phyloP scores from a whole-genome alignment of 2,113 vertebrate genomes.

The Phylloscopus trochiloides region DNA sequence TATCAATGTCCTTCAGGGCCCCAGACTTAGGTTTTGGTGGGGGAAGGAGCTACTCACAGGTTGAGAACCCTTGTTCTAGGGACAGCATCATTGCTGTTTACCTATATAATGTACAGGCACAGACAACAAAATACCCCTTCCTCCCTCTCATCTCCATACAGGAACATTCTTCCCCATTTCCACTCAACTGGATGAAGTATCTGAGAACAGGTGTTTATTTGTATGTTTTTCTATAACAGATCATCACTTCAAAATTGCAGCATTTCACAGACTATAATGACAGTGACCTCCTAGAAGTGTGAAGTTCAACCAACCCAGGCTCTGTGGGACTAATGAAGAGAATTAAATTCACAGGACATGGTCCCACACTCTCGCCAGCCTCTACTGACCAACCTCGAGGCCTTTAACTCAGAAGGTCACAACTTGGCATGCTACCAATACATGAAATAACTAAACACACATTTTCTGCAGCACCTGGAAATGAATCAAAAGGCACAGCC shows the following conservation, averaged over 20 bases:
- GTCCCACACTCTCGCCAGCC: not conserved
- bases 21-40: not conserved
- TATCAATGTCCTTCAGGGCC: not conserved
- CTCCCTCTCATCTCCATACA: not conserved
- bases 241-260: not conserved
- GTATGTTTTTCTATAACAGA: not conserved
- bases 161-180: not conserved
- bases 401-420: not conserved
- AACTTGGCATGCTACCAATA: not conserved
- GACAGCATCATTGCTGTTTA: not conserved
- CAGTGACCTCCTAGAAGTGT: not conserved
- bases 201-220: conserved; percentile 11
- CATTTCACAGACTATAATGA: not conserved
- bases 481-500: conserved; percentile 23
- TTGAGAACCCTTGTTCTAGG: conserved; percentile 59
- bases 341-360: not conserved
- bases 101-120: not conserved
- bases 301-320: conserved; percentile 7
- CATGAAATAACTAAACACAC: not conserved
- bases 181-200: not conserved
- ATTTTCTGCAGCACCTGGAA: conserved; percentile 32
- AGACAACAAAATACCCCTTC: not conserved
- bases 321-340: not conserved
- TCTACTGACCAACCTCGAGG: not conserved
- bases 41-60: not conserved